A percentile compares a stretch with the other conserved stretches of the same genome.
phyloP scores from a whole-genome alignment of 2,888 invertebrate species.

The Acrocyrtus sp. region DNA sequence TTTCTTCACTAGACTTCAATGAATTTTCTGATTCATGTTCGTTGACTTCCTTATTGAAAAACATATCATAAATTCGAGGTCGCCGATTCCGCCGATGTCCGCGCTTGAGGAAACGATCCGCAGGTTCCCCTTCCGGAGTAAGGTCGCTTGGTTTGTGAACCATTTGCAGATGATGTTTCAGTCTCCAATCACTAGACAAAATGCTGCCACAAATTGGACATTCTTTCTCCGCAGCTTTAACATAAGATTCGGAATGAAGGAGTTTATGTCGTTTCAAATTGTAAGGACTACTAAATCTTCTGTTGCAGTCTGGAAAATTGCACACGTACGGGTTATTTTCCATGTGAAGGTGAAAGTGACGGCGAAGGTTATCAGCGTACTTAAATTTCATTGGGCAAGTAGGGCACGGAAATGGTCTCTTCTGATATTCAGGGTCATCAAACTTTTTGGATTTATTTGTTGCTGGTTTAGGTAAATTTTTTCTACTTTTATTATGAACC shows the following conservation, averaged over 20 bases:
- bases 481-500: not conserved
- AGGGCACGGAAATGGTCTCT: constrained; percentile 18
- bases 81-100: too few relatives aligned
- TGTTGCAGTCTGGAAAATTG: constrained; percentile 24
- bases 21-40: too few relatives aligned
- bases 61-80: too few relatives aligned
- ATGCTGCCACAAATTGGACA: constrained; percentile 19
- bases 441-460: too few relatives aligned
- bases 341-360: constrained; percentile 39
- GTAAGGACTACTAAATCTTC: constrained; percentile 28
- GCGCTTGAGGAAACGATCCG: too few relatives aligned
- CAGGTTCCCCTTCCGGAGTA: too few relatives aligned
- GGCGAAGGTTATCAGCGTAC: constrained; percentile 16
- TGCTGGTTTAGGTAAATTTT: not conserved
- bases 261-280: constrained; percentile 29
- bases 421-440: not conserved
- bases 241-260: not conserved
- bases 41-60: too few relatives aligned
- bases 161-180: constrained; percentile 13
- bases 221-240: not conserved
- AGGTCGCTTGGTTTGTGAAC: constrained; percentile 19
- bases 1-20: too few relatives aligned
- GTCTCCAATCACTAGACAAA: not conserved
- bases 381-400: constrained; percentile 16
- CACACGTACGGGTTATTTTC: constrained; percentile 42